Conservation (phyloP, 2,797 vertebrate species). For the Notolabrus celidotus region DNA sequence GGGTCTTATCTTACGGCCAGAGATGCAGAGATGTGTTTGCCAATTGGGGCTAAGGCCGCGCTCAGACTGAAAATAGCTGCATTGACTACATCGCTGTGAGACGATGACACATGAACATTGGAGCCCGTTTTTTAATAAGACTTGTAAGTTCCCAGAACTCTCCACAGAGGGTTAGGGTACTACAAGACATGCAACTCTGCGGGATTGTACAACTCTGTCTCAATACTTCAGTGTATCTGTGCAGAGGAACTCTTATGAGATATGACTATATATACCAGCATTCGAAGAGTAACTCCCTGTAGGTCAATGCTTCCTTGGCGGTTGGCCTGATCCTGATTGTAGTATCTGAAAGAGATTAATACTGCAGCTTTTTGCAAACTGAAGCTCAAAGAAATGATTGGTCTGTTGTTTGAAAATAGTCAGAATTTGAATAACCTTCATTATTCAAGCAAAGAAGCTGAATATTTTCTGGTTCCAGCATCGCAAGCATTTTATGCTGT, state of each 20-base stretch:
- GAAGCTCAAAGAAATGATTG: too few species aligned
- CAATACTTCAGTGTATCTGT: background rate
- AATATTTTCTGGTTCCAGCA: too few species aligned
- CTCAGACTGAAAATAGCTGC: slow-evolving; percentile 56
- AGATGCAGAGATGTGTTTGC: slow-evolving; percentile 53
- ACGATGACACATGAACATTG: slow-evolving; percentile 11
- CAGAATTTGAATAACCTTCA: too few species aligned
- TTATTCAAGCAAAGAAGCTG: too few species aligned
- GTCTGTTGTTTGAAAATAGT: too few species aligned
- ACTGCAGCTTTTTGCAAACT: too few species aligned
- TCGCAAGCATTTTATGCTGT: too few species aligned
- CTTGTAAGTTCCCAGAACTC: background rate
- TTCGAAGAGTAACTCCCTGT: background rate
- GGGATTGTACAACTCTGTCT: background rate
- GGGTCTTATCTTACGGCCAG: slow-evolving; percentile 65
- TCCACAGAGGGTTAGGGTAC: background rate
- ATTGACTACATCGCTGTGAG: slow-evolving; percentile 23
- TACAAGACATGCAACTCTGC: background rate
- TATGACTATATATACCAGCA: background rate
- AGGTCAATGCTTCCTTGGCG: background rate
- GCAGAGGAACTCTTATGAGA: background rate
- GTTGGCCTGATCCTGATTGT: background rate
- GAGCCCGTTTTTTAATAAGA: slow-evolving; percentile 12
- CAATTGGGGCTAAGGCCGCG: slow-evolving; percentile 62
- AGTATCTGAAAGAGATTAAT: too few species aligned